Conservation (phyloP, 2,888 invertebrate species). For the Odontocolon sp. region DNA sequence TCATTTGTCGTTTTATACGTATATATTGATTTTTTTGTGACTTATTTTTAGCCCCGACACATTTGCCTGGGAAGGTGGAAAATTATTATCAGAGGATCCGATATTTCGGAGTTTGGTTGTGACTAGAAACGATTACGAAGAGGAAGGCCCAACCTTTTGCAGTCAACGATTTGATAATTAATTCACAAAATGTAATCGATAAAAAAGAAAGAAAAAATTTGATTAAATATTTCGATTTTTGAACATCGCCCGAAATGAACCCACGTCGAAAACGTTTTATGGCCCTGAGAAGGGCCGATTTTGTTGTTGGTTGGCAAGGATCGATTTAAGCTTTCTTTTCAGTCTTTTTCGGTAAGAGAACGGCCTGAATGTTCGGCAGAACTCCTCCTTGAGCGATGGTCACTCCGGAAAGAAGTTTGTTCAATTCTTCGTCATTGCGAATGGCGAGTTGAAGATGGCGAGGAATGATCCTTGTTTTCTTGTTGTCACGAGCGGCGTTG, state of each 20-base stretch:
- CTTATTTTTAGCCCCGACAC: slow-evolving; percentile 85
- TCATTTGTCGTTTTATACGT: slow-evolving; percentile 9
- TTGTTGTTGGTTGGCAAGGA: slow-evolving; percentile 2
- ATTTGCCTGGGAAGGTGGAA: slow-evolving; percentile 96
- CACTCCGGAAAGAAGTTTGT: too few relatives aligned
- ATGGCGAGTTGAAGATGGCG: slow-evolving; percentile 90
- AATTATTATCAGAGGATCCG: slow-evolving; percentile 87
- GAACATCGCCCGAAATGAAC: too few relatives aligned
- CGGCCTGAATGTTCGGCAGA: too few relatives aligned
- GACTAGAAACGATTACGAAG: slow-evolving; percentile 94
- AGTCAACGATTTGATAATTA: slow-evolving; percentile 83
- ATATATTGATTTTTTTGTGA: neutral
- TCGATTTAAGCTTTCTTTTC: slow-evolving; percentile 68
- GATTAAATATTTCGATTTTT: neutral
- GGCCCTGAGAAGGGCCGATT: slow-evolving; percentile 59
- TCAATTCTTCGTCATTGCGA: too few relatives aligned
- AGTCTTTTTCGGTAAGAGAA: too few relatives aligned
- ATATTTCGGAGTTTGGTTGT: slow-evolving; percentile 88
- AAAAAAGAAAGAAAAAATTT: neutral
- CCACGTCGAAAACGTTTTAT: too few relatives aligned
- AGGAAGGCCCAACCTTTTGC: slow-evolving; percentile 87
- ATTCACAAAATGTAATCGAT: slow-evolving; percentile 27
- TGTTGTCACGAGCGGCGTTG: too few relatives aligned
- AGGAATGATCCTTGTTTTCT: slow-evolving; percentile 85
- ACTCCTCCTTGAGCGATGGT: too few relatives aligned